Evolutionary conservation across 2,113 vertebrate genomes (phyloP).

Genomic region (Euleptes europaea): DNA sequence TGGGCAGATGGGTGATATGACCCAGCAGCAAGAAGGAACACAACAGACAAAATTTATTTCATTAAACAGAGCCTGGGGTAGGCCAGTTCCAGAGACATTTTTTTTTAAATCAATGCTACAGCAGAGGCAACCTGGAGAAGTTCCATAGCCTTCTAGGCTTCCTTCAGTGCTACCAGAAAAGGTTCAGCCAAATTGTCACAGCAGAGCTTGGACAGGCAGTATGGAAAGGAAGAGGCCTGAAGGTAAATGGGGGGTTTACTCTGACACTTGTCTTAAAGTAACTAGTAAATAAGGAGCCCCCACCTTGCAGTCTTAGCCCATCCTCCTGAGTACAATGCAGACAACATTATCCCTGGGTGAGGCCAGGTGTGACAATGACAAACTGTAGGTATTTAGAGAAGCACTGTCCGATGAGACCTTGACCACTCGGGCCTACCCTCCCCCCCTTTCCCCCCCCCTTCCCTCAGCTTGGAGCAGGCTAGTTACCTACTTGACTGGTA

Average conservation of each 20-base stretch:
- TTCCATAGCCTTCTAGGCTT: background rate
- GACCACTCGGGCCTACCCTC: no score
- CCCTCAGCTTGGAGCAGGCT: background rate
- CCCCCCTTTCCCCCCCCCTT: background rate
- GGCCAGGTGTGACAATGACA: background rate
- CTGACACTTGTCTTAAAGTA: background rate
- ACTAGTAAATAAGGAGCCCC: background rate
- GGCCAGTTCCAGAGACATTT: background rate
- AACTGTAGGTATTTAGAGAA: background rate
- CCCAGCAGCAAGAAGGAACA: background rate
- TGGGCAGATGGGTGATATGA: fast-evolving
- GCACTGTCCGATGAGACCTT: background rate
- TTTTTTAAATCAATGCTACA: background rate
- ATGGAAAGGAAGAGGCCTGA: background rate
- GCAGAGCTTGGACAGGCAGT: background rate
- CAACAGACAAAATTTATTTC: background rate
- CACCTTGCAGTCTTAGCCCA: background rate
- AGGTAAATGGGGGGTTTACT: background rate
- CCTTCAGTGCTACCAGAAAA: background rate
- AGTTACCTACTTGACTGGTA: background rate
- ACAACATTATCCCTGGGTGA: background rate
- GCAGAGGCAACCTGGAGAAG: background rate
- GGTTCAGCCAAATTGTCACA: background rate
- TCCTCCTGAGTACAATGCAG: background rate
- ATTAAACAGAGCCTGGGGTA: background rate